Evolutionary conservation across 92 coral and sea anemone genomes (phyloP).

Genomic region (Umimayanthus chanpuru): DNA sequence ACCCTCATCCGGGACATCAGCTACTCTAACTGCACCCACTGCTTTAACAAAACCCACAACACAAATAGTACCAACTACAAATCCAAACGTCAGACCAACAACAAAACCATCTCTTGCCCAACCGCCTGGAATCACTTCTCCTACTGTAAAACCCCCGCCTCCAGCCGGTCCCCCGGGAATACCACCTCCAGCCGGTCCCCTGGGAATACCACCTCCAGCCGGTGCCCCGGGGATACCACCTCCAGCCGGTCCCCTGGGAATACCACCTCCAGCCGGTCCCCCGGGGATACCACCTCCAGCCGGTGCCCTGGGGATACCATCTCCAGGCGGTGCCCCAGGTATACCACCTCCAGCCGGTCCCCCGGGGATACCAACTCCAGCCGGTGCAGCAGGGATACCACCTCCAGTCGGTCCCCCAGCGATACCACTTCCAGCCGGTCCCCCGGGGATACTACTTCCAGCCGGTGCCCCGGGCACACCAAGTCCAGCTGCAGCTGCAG

Average conservation of each 20-base stretch:
- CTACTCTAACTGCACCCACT: background rate
- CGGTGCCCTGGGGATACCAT: background rate
- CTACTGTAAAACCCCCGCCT: background rate
- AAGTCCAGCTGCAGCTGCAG: background rate
- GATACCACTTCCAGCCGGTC: background rate
- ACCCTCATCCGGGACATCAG: background rate
- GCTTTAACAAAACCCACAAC: slow-evolving; percentile 2
- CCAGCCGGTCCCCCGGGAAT: background rate
- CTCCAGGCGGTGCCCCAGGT: background rate
- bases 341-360: background rate
- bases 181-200: background rate
- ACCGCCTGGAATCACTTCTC: background rate
- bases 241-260: background rate
- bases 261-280: background rate
- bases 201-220: background rate
- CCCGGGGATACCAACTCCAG: background rate
- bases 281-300: background rate
- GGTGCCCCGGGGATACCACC: background rate
- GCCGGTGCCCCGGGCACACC: background rate
- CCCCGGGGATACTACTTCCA: background rate
- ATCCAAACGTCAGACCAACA: background rate
- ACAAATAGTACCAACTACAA: background rate
- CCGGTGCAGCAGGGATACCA: background rate
- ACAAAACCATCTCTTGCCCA: background rate
- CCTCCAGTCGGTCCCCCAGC: background rate